Percentiles rank a stretch among this genome's conserved stretches.
phyloP scores from a whole-genome alignment of 2,797 vertebrate genomes.

The Poecilia picta region DNA sequence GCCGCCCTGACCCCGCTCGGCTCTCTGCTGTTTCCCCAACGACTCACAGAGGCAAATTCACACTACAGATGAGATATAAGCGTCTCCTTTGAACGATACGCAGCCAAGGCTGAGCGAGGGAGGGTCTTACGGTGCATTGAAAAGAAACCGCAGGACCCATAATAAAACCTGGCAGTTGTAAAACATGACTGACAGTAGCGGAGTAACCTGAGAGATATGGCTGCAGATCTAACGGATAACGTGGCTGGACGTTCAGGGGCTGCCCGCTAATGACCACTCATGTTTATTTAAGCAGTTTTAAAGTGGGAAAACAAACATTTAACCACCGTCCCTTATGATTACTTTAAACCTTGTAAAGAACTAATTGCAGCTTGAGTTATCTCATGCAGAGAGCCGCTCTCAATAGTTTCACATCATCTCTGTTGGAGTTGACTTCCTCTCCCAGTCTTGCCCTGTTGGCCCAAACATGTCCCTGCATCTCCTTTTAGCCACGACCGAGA shows the following conservation, averaged over 20 bases:
- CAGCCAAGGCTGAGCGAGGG: conserved; percentile 34
- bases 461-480: conserved; percentile 36
- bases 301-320: conserved; percentile 55
- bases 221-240: conserved; percentile 53
- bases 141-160: conserved; percentile 53
- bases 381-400: conserved; percentile 20
- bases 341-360: conserved; percentile 42
- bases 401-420: conserved; percentile 22
- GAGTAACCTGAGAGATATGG: conserved; percentile 72
- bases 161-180: conserved; percentile 67
- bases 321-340: conserved; percentile 38
- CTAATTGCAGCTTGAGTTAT: conserved; percentile 32
- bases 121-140: conserved; percentile 42
- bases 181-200: conserved; percentile 69
- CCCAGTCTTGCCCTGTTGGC: conserved; percentile 53
- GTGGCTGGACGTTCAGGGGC: conserved; percentile 55
- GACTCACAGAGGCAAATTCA: conserved; percentile 61
- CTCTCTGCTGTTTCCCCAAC: conserved; percentile 65
- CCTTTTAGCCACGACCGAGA: conserved; percentile 58
- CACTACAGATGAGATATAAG: conserved; percentile 65
- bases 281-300: conserved; percentile 55
- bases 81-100: conserved; percentile 64
- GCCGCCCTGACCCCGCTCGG: conserved; percentile 69
- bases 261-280: conserved; percentile 52
- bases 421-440: conserved; percentile 55